Evolutionary conservation across 1,140 invertebrate genomes (phyloP), one percentile per base, ranked within the genome.

Genomic region (Octopus bimaculoides): DNA sequence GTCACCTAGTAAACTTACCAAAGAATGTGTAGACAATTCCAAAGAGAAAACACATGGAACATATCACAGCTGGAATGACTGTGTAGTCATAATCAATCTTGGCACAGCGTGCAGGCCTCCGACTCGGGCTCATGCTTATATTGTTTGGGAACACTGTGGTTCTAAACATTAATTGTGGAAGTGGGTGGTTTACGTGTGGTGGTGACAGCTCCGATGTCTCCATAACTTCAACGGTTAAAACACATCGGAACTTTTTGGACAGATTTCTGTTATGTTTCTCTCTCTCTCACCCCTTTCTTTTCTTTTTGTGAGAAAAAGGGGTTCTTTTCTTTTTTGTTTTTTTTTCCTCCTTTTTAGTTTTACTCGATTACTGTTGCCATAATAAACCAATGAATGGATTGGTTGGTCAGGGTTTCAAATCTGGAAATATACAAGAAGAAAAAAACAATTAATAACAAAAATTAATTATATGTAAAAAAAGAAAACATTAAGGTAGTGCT

Each of bases 11-110:
- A 12, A 41, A 89, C 91, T 91, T 89, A 93, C 93, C 93, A 86
- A 93, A 93, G 84, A 93, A 91, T 84, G 92, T 93, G 85, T 93
- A 93, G 61, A 93, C 88, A 75, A 93, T 89, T 26, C 93, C 93
- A 87, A 93, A 93, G 76, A 93, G 86, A 79, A 93, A 91, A 87
- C 92, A 92, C 86, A 92, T 90, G 69, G 90, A 90, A 84, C 91
- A 92, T 78, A 93, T 90, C 80, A 92, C 90, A 52, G 92, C 91
- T 6, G 91, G 89, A 8, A 90, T 90, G 41, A 92, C 86, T 83
- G 92, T 90, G 87, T 93, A 93, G 81, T 92, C 87, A 75, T 90
- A 90, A 83, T 91, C 90, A 69, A 92, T 89, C 73, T 89, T 88
- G 17, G 90, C 86, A 85, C 92, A 92, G 75, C 85, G 81, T 66